Evolutionary conservation across 2,113 vertebrate genomes (phyloP).

Genomic region (Seriola dumerili): DNA sequence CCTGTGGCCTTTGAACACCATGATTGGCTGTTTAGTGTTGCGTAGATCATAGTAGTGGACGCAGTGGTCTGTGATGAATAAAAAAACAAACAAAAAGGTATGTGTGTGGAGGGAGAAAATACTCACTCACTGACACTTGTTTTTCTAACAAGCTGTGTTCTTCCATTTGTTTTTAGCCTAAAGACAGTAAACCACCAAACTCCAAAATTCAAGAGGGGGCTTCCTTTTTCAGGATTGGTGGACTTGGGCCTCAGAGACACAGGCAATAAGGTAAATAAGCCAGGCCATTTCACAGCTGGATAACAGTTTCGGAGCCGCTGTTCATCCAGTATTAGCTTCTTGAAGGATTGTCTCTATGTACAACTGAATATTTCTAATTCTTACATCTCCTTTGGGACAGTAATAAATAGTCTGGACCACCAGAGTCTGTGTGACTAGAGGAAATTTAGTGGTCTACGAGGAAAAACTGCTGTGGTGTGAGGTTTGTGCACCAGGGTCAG

Average conservation of each 20-base stretch:
- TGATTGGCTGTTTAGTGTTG: constrained; percentile 99
- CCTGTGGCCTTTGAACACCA: constrained; percentile 99
- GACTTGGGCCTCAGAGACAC: constrained; percentile 21
- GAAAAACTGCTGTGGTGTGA: constrained; percentile 14
- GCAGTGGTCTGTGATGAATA: constrained; percentile 91
- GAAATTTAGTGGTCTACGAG: constrained; percentile 23
- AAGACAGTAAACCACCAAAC: constrained; percentile 12
- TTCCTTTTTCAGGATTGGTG: constrained; percentile 9
- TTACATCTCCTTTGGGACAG: constrained; percentile 19
- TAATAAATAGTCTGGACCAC: constrained; percentile 43
- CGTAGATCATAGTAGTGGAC: constrained; percentile 99
- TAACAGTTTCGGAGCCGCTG: constrained; percentile 12
- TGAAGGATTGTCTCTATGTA: constrained; percentile 27
- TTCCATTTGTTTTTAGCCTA: constrained; percentile 2
- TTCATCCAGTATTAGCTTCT: neutral
- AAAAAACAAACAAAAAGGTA: neutral
- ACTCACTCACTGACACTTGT: neutral
- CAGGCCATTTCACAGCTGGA: neutral
- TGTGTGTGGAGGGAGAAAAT: neutral
- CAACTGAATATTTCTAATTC: constrained; percentile 25
- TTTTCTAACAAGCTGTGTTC: neutral
- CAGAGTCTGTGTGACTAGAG: constrained; percentile 16
- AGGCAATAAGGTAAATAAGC: constrained; percentile 3
- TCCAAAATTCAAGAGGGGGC: neutral
- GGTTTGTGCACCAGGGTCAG: neutral